Percentiles rank a stretch among this genome's conserved stretches.
Evolutionary conservation across 2,113 vertebrate genomes (phyloP).

Genomic region (Nipponia nippon): DNA sequence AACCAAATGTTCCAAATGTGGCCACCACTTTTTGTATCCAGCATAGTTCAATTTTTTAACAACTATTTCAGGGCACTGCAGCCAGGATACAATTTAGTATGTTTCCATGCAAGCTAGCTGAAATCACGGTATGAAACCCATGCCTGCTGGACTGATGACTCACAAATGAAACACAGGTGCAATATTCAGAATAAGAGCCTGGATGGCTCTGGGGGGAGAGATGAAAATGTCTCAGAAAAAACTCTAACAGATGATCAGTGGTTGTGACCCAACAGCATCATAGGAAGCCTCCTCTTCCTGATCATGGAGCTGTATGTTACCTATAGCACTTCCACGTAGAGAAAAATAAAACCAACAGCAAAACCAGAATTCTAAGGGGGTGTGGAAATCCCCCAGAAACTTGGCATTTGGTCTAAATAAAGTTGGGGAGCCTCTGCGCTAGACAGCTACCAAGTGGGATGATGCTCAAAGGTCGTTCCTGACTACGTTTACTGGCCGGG

Average conservation of each 20-base stretch:
- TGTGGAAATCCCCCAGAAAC: background rate
- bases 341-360: background rate
- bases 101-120: background rate
- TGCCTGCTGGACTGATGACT: background rate
- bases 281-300: background rate
- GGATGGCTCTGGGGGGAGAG: background rate
- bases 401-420: background rate
- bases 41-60: background rate
- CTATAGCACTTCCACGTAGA: background rate
- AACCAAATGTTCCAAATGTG: background rate
- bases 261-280: background rate
- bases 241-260: background rate
- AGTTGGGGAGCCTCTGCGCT: background rate
- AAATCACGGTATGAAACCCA: background rate
- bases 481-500: background rate
- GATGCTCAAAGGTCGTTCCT: background rate
- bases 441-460: background rate
- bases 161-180: background rate
- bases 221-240: background rate
- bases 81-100: background rate
- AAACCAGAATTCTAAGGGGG: rapidly evolving
- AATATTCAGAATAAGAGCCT: background rate
- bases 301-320: background rate
- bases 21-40: background rate
- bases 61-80: background rate